Percentiles rank a stretch among this genome's conserved stretches.
phyloP scores from a whole-genome alignment of 1,140 invertebrate species.

The Ctenoplectra terminalis region DNA sequence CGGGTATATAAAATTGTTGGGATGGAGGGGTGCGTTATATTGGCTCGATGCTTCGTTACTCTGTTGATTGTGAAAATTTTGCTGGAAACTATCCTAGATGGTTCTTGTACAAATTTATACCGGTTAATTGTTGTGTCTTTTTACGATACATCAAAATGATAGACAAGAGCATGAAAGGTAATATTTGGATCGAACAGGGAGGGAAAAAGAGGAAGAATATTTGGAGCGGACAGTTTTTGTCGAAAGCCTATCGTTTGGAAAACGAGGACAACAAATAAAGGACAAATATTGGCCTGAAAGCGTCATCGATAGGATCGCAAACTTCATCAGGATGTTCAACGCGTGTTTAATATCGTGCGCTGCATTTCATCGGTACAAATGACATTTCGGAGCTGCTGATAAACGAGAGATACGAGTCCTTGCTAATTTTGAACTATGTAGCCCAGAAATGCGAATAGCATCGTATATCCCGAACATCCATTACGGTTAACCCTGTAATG shows the following conservation, averaged over 20 bases:
- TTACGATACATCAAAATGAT: no score
- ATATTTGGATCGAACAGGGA: no score
- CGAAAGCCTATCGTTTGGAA: background rate
- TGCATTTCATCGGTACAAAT: conserved; percentile 1
- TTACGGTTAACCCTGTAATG: conserved; percentile 43
- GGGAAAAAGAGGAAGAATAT: no score
- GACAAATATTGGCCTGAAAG: background rate
- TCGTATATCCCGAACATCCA: conserved; percentile 35
- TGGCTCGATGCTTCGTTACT: no score
- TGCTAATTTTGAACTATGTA: conserved; percentile 23
- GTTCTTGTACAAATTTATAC: no score
- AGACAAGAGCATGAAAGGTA: no score
- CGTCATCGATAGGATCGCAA: background rate
- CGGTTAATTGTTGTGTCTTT: no score
- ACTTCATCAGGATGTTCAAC: background rate
- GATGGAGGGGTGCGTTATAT: no score
- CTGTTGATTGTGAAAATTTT: no score
- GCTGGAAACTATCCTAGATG: no score
- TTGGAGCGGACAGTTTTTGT: background rate
- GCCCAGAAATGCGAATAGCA: conserved; percentile 25
- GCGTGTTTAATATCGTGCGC: background rate
- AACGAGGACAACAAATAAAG: background rate
- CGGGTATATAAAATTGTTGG: no score
- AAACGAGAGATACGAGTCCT: conserved; percentile 29
- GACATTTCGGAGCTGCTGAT: conserved; percentile 15